These are phyloP conservation scores for Ianthella basta DNA, from an alignment of 37 sponge, comb jelly and placozoan species.

Conservation along the genomic window DNA sequence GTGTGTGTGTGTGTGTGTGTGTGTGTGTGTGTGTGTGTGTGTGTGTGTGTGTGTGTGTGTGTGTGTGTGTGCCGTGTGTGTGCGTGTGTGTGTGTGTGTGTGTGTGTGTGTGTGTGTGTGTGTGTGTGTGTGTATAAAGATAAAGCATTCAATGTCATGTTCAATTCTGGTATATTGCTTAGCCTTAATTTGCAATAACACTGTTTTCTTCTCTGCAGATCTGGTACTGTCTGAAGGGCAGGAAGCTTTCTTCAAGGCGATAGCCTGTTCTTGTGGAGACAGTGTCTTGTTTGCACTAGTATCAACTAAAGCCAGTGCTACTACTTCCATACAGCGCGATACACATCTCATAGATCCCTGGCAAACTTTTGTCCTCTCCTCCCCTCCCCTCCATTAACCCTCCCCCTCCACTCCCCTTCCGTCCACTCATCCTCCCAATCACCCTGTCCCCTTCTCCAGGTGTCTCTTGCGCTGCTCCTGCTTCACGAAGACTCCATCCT, in stretches of 20 bases:
- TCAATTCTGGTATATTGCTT: too few species aligned
- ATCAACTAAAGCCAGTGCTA: too few species aligned
- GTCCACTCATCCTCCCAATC: too few species aligned
- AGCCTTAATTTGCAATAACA: neutral
- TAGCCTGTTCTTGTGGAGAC: neutral
- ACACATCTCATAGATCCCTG: too few species aligned
- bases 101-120: slow-evolving; percentile 8
- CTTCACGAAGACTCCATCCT: slow-evolving; percentile 50
- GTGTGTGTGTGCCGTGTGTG: slow-evolving; percentile 36
- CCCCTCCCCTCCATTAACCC: too few species aligned
- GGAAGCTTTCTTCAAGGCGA: slow-evolving; percentile 80
- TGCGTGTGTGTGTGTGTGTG: slow-evolving; percentile 5
- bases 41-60: slow-evolving; percentile 42
- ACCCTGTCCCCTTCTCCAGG: too few species aligned
- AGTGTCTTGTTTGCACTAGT: too few species aligned
- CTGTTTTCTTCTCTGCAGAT: slow-evolving; percentile 47
- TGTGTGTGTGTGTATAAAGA: neutral
- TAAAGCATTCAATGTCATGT: neutral
- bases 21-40: neutral
- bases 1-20: slow-evolving; percentile 51
- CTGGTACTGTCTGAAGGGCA: slow-evolving; percentile 78
- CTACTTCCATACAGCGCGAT: too few species aligned
- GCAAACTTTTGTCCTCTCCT: too few species aligned
- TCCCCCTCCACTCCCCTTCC: too few species aligned
- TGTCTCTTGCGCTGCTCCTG: slow-evolving; percentile 62